Base-by-base conservation (phyloP, 2,888 invertebrate species). In the Aleiodes leptofemur region DNA sequence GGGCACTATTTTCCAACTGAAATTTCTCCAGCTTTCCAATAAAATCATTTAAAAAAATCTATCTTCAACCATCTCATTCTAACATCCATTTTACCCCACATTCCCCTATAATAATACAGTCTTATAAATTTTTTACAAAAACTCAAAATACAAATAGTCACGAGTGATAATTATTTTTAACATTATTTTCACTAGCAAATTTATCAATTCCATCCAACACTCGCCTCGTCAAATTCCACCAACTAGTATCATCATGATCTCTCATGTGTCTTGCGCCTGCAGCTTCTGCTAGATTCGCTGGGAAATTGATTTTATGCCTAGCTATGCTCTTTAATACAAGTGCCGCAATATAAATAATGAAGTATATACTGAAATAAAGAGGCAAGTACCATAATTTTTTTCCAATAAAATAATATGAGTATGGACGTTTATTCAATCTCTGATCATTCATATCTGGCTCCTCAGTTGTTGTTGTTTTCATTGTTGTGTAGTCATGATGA, bases 381-480 rank as follows among this genome's bases (percentile, higher is more conserved):
- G 95, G 95, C 77, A 95, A 90, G 85, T 95, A 95, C 91, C 94
- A 95, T 50, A 95, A 89, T 84, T 95, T 95, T 82, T 94, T 92
- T 3, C 95, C 95, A 77, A 95, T 91, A 84, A 93, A 94, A 84
- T 95, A 95, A 86, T 95, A 95, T 85, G 94, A 94, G 90, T 93
- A 94, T 0, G 90, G 88, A 68, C 86, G 81, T 76, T 89, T 88
- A 83, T 85, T 88, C 9, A 89, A 74, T 5, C 89, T 83, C 69
- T 89, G 84, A 70, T 89, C 89, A 74, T 86, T 87, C 84, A 85
- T 85, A 78, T 88, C 88, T 31, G 87, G 86, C 53, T 80, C 78
- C 61, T 84, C 83, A n/a, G 84, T 84, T 1, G 90, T 86, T 1
- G 90, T 86, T 90, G 91, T 81, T 29, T 88, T 88, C 29, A 90